Percentiles rank a stretch among this genome's conserved stretches.
These are phyloP conservation scores for Alectoris magna DNA, from an alignment of 2,797 vertebrate species.

Conservation along the genomic window DNA sequence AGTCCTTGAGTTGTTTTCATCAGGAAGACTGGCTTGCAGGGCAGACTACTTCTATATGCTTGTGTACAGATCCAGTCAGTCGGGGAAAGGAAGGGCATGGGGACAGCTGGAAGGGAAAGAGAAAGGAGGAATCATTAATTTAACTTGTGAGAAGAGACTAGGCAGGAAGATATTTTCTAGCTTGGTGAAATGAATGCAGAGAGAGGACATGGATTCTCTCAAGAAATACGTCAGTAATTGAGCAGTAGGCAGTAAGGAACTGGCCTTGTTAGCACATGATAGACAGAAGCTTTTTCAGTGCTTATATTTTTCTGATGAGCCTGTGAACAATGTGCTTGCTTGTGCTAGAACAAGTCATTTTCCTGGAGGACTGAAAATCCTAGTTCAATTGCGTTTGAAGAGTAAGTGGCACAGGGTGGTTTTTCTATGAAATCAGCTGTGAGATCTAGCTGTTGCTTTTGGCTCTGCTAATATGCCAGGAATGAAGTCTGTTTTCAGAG, in stretches of 20 bases:
- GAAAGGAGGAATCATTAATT: neutral
- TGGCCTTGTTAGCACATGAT: neutral
- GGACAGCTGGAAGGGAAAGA: neutral
- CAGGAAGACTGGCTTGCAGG: neutral
- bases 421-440: neutral
- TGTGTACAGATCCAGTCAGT: neutral
- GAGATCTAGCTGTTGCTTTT: conserved; percentile 11
- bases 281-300: neutral
- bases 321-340: neutral
- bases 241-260: neutral
- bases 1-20: neutral
- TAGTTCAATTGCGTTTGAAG: neutral
- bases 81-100: neutral
- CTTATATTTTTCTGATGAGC: neutral
- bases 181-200: neutral
- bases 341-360: neutral
- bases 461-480: neutral
- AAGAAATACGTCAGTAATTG: neutral
- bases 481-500: conserved; percentile 37
- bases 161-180: neutral
- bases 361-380: neutral
- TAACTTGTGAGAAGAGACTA: neutral
- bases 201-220: neutral
- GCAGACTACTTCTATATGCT: neutral
- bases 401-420: neutral